Conservation (phyloP, 2,888 invertebrate genomes). For the Theretra japonica region DNA sequence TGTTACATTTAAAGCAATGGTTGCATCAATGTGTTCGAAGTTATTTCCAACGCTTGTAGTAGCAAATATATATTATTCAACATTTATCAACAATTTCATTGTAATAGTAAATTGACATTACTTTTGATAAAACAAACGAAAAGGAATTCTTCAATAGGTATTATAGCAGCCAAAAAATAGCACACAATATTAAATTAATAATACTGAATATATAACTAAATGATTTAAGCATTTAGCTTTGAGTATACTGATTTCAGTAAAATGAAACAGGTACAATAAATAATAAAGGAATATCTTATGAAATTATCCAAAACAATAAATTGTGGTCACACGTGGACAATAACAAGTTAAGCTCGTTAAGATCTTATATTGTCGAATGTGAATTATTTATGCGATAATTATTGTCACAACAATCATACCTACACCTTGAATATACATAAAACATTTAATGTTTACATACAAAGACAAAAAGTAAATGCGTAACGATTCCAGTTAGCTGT, state of each 20-base stretch:
- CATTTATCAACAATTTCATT: constrained; percentile 4
- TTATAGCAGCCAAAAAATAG: neutral
- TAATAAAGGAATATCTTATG: neutral
- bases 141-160: neutral
- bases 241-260: neutral
- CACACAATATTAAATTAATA: constrained; percentile 11
- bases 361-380: constrained; percentile 71
- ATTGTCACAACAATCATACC: constrained; percentile 75
- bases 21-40: neutral
- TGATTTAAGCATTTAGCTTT: neutral
- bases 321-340: constrained; percentile 30
- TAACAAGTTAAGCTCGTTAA: constrained; percentile 71
- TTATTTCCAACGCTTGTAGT: neutral
- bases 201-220: constrained; percentile 7
- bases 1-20: neutral
- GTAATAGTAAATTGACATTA: constrained; percentile 4
- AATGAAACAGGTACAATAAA: constrained; percentile 5
- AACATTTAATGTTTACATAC: constrained; percentile 46
- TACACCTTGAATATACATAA: constrained; percentile 53
- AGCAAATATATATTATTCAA: neutral
- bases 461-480: constrained; percentile 40
- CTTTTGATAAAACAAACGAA: neutral
- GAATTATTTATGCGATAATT: constrained; percentile 76
- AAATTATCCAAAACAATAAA: constrained; percentile 8
- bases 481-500: constrained; percentile 33